Conservation (phyloP, 2,888 invertebrate genomes). For the Hemaris fuciformis region DNA sequence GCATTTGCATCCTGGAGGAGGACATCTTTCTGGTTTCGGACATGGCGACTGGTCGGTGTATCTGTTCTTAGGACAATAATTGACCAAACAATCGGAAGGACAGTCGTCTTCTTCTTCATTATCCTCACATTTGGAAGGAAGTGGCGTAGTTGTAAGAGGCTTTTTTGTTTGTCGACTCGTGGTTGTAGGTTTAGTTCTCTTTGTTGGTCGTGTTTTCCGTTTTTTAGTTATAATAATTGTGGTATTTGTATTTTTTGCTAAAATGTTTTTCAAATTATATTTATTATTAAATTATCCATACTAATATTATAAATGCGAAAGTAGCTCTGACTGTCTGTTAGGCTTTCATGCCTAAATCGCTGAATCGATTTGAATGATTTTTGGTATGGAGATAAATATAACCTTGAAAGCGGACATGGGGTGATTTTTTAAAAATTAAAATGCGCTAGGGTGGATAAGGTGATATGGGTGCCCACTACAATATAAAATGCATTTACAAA, state of each 20-base stretch:
- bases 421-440: too few relatives aligned
- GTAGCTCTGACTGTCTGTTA: too few relatives aligned
- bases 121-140: background rate
- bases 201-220: background rate
- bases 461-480: too few relatives aligned
- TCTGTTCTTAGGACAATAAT: conserved; percentile 36
- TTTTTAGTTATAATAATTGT: background rate
- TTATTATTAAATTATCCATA: too few relatives aligned
- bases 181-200: background rate
- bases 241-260: background rate
- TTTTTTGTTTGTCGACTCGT: background rate
- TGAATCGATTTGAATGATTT: too few relatives aligned
- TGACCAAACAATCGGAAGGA: conserved; percentile 15
- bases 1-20: conserved; percentile 36
- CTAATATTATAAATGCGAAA: too few relatives aligned
- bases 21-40: conserved; percentile 17
- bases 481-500: too few relatives aligned
- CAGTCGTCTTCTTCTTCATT: background rate
- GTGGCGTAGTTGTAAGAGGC: background rate
- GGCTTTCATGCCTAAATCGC: too few relatives aligned
- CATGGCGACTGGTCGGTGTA: conserved; percentile 15
- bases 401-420: too few relatives aligned
- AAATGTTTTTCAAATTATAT: background rate
- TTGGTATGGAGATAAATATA: too few relatives aligned
- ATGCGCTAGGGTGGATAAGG: too few relatives aligned